These are phyloP conservation scores for Bombus balteatus DNA, from an alignment of 1,140 invertebrate genomes.

Conservation along the genomic window DNA sequence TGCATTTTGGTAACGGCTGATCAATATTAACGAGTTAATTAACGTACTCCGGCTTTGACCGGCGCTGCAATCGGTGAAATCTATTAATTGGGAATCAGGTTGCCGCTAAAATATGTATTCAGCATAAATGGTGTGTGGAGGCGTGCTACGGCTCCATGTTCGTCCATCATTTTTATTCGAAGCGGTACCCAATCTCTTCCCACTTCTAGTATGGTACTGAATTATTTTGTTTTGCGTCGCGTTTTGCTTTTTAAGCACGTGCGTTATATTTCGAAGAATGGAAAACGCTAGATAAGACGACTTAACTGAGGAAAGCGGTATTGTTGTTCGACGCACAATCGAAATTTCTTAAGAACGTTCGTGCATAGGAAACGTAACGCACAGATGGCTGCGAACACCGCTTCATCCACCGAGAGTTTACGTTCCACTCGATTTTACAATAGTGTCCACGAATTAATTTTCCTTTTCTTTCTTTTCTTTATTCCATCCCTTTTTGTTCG, in stretches of 20 bases:
- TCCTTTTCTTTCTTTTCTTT: neutral
- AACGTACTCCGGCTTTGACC: neutral
- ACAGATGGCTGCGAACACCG: neutral
- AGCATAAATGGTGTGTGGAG: neutral
- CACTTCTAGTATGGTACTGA: too few relatives aligned
- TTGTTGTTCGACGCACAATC: neutral
- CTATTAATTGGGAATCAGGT: conserved; percentile 9
- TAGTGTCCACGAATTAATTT: conserved; percentile 7
- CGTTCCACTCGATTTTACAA: neutral
- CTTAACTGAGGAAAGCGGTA: too few relatives aligned
- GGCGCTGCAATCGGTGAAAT: neutral
- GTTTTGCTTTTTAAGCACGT: too few relatives aligned
- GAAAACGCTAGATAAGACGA: too few relatives aligned
- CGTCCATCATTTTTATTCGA: neutral
- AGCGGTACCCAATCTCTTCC: too few relatives aligned
- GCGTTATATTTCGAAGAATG: too few relatives aligned
- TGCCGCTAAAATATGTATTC: neutral
- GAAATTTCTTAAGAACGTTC: conserved; percentile 7
- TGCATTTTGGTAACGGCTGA: neutral
- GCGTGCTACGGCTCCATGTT: neutral
- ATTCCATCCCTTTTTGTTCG: too few relatives aligned
- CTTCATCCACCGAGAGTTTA: neutral
- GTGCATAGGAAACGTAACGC: neutral
- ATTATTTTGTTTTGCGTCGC: too few relatives aligned
- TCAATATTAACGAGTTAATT: conserved; percentile 32